phyloP scores from a whole-genome alignment of 2,113 vertebrate species.

The Sturnus vulgaris region DNA sequence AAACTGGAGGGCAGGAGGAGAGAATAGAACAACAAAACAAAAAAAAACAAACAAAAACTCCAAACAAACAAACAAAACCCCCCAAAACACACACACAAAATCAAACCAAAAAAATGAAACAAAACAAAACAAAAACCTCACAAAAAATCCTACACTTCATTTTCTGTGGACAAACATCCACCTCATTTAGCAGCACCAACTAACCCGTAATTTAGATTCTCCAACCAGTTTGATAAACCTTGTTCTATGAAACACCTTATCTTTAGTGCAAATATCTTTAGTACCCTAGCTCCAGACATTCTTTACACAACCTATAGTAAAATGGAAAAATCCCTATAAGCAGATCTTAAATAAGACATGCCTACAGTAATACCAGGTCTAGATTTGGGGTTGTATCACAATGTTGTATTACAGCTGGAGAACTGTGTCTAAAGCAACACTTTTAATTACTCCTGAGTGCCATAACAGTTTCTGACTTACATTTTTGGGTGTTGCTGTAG shows the following conservation, averaged over 20 bases:
- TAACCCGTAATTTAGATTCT: background rate
- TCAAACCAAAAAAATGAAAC: background rate
- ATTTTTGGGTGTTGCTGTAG: background rate
- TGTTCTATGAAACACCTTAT: background rate
- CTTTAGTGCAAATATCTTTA: background rate
- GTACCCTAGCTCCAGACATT: background rate
- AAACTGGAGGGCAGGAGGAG: accelerated
- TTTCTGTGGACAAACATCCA: background rate
- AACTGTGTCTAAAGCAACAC: background rate
- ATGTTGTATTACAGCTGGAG: background rate
- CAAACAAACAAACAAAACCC: background rate
- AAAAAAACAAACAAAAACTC: too few species aligned
- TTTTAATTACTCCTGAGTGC: background rate
- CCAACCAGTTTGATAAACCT: background rate
- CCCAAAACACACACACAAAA: background rate
- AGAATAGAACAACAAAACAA: background rate
- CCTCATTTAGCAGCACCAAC: background rate
- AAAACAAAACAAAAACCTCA: background rate
- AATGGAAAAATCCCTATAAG: background rate
- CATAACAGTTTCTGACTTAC: background rate
- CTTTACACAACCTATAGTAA: background rate
- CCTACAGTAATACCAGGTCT: background rate
- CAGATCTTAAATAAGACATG: background rate
- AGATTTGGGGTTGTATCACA: background rate
- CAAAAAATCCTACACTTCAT: background rate